Conservation (phyloP, 2,113 vertebrate genomes). For the Oostethus manadensis region DNA sequence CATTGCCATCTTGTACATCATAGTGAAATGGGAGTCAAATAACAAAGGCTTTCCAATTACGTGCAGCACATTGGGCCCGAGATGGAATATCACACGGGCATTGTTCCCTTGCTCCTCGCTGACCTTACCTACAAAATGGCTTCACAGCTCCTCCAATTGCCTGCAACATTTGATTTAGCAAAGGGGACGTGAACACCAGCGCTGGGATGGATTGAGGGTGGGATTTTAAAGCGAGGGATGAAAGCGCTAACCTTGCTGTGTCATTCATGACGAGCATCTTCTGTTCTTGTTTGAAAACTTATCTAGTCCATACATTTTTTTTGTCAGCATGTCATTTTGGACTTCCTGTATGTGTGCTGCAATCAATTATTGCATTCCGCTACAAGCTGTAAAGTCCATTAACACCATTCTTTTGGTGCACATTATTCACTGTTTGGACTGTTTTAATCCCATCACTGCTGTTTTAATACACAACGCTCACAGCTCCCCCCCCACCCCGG, state of each 20-base stretch:
- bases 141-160: conserved; percentile 66
- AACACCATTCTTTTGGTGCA: not conserved
- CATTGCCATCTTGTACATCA: conserved; percentile 72
- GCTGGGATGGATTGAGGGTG: conserved; percentile 46
- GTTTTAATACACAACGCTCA: conserved; percentile 35
- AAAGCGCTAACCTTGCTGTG: conserved; percentile 45
- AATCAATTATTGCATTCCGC: conserved; percentile 18
- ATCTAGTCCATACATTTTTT: conserved; percentile 16
- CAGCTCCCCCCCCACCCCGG: conserved; percentile 19
- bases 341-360: not conserved
- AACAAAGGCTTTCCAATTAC: conserved; percentile 75
- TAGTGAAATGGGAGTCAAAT: conserved; percentile 73
- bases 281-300: conserved; percentile 14
- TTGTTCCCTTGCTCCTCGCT: conserved; percentile 65
- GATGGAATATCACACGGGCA: conserved; percentile 72
- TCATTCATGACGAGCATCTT: conserved; percentile 37
- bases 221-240: conserved; percentile 14
- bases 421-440: not conserved
- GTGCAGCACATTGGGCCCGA: conserved; percentile 60
- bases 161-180: conserved; percentile 71
- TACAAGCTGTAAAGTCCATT: conserved; percentile 7
- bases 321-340: conserved; percentile 8
- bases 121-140: conserved; percentile 71
- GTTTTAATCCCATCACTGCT: conserved; percentile 2
- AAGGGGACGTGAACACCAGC: conserved; percentile 70